These are phyloP conservation scores for Nilaparvata lugens DNA, from an alignment of 1,140 invertebrate genomes.

Conservation along the genomic window DNA sequence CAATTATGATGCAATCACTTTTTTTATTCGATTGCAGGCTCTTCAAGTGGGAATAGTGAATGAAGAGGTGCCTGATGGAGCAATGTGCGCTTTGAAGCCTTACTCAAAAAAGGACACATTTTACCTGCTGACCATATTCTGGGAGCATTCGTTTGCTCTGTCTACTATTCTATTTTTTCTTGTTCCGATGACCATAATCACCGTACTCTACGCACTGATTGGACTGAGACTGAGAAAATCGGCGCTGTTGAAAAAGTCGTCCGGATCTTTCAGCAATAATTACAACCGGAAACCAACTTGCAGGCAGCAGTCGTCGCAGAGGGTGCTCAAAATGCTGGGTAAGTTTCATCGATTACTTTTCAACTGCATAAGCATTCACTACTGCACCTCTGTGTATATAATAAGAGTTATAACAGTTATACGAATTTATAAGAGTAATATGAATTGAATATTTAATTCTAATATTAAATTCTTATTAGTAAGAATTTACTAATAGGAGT, in stretches of 20 bases:
- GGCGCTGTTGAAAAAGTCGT: constrained; percentile 37
- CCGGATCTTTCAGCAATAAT: constrained; percentile 17
- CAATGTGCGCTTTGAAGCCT: background rate
- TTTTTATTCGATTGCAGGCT: background rate
- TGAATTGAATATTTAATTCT: too few species aligned
- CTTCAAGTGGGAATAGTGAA: background rate
- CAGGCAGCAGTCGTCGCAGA: constrained; percentile 21
- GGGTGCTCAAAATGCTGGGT: constrained; percentile 31
- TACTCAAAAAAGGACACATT: too few species aligned
- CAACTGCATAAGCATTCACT: too few species aligned
- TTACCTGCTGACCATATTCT: background rate
- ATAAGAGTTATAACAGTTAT: too few species aligned
- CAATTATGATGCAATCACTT: too few species aligned
- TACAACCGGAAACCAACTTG: constrained; percentile 4
- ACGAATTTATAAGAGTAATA: too few species aligned
- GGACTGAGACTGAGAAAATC: constrained; percentile 60
- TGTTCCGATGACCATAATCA: constrained; percentile 77
- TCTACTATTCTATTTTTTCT: constrained; percentile 81
- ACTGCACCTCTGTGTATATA: too few species aligned
- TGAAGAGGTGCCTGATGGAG: background rate
- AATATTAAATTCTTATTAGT: too few species aligned
- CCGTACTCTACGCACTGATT: constrained; percentile 72
- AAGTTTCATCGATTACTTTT: constrained; percentile 9
- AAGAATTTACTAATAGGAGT: too few species aligned
- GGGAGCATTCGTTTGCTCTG: constrained; percentile 66